phyloP scores from a whole-genome alignment of 2,797 vertebrate genomes.

The Huso huso region DNA sequence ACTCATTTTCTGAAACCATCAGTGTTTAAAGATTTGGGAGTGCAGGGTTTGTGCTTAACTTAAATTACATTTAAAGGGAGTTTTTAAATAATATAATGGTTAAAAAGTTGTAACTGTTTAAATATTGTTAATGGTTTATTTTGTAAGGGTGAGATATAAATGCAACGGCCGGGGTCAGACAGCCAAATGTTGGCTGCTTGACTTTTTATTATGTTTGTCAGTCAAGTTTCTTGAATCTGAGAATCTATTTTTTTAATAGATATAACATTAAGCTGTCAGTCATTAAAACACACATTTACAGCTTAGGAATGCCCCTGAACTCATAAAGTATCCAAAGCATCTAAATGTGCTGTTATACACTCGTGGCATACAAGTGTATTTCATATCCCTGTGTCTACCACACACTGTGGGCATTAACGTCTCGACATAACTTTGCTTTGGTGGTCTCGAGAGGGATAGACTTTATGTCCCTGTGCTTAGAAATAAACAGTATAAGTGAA shows the following conservation, averaged over 20 bases:
- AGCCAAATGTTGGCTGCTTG: constrained; percentile 41
- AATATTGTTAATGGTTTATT: constrained; percentile 38
- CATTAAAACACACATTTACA: background rate
- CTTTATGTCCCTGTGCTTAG: too few relatives aligned
- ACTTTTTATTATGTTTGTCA: constrained; percentile 29
- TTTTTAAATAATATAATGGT: constrained; percentile 6
- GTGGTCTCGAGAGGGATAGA: too few relatives aligned
- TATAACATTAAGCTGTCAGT: constrained; percentile 7
- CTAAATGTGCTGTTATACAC: background rate
- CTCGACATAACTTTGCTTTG: constrained; percentile 27
- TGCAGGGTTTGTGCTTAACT: constrained; percentile 2
- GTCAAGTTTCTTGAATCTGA: constrained; percentile 46
- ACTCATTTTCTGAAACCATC: background rate
- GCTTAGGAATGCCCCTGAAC: background rate
- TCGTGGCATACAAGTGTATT: background rate
- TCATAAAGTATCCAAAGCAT: background rate
- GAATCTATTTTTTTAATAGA: constrained; percentile 42
- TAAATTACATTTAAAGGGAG: background rate
- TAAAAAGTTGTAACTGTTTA: constrained; percentile 36
- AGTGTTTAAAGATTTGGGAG: background rate
- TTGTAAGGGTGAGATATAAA: constrained; percentile 52
- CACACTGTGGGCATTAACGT: constrained; percentile 3
- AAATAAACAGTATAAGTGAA: too few relatives aligned
- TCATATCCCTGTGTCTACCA: background rate
- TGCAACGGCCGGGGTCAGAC: constrained; percentile 48